These are phyloP conservation scores for Erebia epiphron DNA, from an alignment of 2,888 invertebrate genomes.

Conservation along the genomic window DNA sequence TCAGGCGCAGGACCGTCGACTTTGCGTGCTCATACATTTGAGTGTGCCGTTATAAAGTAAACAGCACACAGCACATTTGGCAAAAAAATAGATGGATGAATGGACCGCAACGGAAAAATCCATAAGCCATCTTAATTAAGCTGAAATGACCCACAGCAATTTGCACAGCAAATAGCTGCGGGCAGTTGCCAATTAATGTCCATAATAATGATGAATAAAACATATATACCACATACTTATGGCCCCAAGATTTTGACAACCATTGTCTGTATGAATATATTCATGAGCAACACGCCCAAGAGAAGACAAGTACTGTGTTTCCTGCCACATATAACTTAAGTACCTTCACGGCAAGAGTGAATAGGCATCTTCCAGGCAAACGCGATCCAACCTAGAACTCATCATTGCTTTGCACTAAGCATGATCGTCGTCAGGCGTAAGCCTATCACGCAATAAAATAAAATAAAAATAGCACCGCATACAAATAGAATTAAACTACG, in stretches of 20 bases:
- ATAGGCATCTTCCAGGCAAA: too few species aligned
- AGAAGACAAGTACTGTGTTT: too few species aligned
- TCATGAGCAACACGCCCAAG: neutral
- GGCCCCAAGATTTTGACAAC: conserved; percentile 50
- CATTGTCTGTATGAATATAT: conserved; percentile 45
- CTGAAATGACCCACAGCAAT: conserved; percentile 5
- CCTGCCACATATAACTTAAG: too few species aligned
- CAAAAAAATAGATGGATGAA: neutral
- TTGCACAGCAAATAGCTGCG: conserved; percentile 10
- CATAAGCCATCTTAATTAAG: neutral
- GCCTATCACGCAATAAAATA: too few species aligned
- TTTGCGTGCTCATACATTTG: too few species aligned
- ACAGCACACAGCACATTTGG: neutral
- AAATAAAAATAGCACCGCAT: too few species aligned
- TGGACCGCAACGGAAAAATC: neutral
- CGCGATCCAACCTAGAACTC: too few species aligned
- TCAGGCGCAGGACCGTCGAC: too few species aligned
- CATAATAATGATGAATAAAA: conserved; percentile 25
- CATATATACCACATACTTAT: conserved; percentile 8
- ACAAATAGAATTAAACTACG: too few species aligned
- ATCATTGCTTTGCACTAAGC: too few species aligned
- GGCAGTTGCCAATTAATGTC: conserved; percentile 21
- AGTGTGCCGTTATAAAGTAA: neutral
- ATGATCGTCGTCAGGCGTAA: too few species aligned
- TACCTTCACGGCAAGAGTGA: too few species aligned